Percentiles rank a stretch among this genome's conserved stretches.
Conservation (phyloP, 2,113 vertebrate genomes). For the Cephalopterus ornatus region DNA sequence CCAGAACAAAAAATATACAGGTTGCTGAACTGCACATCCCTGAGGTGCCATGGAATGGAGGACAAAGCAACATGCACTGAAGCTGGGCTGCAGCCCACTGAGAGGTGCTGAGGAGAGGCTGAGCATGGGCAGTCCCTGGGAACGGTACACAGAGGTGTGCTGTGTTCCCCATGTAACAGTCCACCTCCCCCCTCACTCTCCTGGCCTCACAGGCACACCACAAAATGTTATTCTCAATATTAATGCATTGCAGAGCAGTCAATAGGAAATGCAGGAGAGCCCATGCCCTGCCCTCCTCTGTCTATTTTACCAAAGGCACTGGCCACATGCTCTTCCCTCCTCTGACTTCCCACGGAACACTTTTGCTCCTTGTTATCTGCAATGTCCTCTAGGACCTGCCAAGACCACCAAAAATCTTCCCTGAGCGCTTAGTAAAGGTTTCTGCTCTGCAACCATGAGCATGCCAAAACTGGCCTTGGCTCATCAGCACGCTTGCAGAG, state of each 20-base stretch:
- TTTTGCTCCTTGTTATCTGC: background rate
- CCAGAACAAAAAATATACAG: background rate
- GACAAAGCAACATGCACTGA: background rate
- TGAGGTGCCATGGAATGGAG: background rate
- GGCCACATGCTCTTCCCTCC: fast-evolving
- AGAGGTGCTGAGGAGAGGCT: background rate
- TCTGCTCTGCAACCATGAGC: fast-evolving
- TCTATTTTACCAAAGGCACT: background rate
- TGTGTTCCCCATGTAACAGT: fast-evolving
- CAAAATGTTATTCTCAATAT: background rate
- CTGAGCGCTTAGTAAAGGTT: background rate
- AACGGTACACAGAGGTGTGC: fast-evolving
- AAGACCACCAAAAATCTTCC: background rate
- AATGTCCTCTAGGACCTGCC: background rate
- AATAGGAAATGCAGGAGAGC: background rate
- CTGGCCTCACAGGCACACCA: background rate
- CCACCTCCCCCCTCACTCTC: fast-evolving
- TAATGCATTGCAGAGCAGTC: background rate
- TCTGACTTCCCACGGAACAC: background rate
- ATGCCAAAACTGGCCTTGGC: background rate
- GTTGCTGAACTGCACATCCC: background rate
- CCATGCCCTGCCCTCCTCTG: background rate
- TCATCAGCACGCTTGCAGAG: background rate
- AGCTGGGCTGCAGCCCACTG: fast-evolving
- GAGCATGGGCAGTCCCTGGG: background rate